These are phyloP conservation scores for Hyla sarda DNA, from an alignment of 2,113 vertebrate genomes.

Conservation along the genomic window DNA sequence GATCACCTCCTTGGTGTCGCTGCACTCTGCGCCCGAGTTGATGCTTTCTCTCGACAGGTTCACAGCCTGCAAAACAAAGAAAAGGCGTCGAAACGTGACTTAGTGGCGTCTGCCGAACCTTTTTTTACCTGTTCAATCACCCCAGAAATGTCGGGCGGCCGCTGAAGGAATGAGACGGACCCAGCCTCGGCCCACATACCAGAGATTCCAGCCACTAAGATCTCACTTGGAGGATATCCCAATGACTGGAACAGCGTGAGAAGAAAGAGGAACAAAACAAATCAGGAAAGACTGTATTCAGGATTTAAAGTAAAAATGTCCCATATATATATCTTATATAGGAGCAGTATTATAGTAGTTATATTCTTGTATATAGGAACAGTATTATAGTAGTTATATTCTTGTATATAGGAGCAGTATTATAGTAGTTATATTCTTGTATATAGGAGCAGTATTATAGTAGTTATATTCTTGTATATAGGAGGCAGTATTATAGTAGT, in stretches of 20 bases:
- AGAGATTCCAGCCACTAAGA: background rate
- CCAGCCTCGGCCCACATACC: background rate
- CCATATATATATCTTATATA: too few relatives aligned
- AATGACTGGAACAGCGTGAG: background rate
- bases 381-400: constrained; percentile 7
- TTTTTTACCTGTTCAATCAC: background rate
- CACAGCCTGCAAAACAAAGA: constrained; percentile 73
- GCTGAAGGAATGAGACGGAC: background rate
- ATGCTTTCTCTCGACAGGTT: constrained; percentile 71
- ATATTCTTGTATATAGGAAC: background rate
- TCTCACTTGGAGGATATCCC: background rate
- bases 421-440: constrained; percentile 9
- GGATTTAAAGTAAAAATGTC: background rate
- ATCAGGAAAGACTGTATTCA: background rate
- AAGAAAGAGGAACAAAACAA: background rate
- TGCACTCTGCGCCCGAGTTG: constrained; percentile 65
- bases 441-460: constrained; percentile 3
- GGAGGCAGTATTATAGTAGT: too few relatives aligned
- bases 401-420: background rate
- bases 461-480: constrained; percentile 14
- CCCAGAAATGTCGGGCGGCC: background rate
- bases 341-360: too few relatives aligned
- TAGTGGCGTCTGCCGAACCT: background rate
- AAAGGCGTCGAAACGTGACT: constrained; percentile 1
- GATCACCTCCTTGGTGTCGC: constrained; percentile 72